A percentile compares a stretch with the other conserved stretches of the same genome.
phyloP scores from a whole-genome alignment of 2,888 invertebrate genomes.

The Drosophila kanekoi region DNA sequence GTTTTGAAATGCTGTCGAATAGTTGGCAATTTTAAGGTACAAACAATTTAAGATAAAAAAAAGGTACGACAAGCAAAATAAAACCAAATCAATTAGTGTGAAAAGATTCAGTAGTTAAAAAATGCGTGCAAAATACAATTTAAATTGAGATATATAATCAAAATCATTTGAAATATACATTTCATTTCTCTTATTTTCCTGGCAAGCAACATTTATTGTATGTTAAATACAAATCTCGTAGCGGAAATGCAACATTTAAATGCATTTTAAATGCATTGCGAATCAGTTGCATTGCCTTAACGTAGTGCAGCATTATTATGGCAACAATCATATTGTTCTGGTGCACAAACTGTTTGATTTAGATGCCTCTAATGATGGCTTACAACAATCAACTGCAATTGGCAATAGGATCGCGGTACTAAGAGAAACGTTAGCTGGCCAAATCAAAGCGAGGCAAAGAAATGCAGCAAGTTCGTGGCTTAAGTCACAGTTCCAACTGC shows the following conservation, averaged over 20 bases:
- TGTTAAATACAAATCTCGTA: no score
- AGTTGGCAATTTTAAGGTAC: no score
- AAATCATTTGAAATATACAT: no score
- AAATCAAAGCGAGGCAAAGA: conserved; percentile 37
- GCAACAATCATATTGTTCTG: conserved; percentile 16
- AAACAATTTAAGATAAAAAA: not conserved
- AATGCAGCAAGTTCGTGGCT: conserved; percentile 58
- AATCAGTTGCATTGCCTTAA: conserved; percentile 5
- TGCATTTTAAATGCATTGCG: not conserved
- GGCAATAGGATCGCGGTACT: conserved; percentile 49
- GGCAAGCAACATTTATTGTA: no score
- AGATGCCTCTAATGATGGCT: conserved; percentile 72
- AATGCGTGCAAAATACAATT: no score
- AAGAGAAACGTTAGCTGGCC: conserved; percentile 40
- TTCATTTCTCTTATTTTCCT: no score
- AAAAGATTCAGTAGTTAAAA: no score
- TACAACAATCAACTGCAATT: conserved; percentile 65
- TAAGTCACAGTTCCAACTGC: conserved; percentile 45
- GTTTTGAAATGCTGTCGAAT: not conserved
- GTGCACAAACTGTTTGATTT: conserved; percentile 63
- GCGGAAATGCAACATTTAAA: no score
- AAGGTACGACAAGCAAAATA: not conserved
- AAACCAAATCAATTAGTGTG: not conserved
- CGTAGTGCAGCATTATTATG: not conserved
- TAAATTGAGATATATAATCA: no score